Conservation (phyloP, 2,797 vertebrate species). For the Sebastes umbrosus region DNA sequence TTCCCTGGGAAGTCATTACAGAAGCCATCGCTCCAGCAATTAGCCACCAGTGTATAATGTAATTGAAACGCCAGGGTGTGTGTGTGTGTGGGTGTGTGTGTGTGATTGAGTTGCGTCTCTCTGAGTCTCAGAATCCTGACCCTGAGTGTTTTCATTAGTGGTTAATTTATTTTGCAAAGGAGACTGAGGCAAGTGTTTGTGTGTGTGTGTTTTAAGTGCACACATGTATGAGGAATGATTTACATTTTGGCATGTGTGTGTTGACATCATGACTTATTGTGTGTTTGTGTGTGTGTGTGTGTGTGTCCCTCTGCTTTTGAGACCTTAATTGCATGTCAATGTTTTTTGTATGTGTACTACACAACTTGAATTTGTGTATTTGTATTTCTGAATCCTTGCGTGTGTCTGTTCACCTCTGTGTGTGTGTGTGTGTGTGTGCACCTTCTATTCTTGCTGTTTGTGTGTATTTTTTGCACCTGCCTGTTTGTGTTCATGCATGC, state of each 20-base stretch:
- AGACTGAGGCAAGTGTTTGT: background rate
- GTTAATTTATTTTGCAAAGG: conserved; percentile 21
- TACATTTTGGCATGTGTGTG: background rate
- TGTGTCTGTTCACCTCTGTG: too few species aligned
- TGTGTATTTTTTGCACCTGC: background rate
- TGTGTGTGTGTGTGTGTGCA: background rate
- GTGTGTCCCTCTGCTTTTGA: background rate
- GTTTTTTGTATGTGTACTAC: background rate
- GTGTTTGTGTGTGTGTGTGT: background rate
- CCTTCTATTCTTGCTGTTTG: background rate
- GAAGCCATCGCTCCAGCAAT: conserved; percentile 46
- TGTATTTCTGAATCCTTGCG: background rate
- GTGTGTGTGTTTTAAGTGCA: background rate
- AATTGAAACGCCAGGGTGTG: conserved; percentile 26
- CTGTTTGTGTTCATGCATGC: background rate
- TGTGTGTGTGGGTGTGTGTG: background rate
- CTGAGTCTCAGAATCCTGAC: conserved; percentile 4
- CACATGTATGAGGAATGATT: background rate
- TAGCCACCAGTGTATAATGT: conserved; percentile 51
- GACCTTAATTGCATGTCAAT: background rate
- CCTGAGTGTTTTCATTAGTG: conserved; percentile 27
- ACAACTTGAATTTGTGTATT: background rate
- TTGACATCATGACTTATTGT: background rate
- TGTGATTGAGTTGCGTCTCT: background rate
- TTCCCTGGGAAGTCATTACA: conserved; percentile 48